Evolutionary conservation across 2,113 vertebrate genomes (phyloP).

Genomic region (Ageneiosus marmoratus): DNA sequence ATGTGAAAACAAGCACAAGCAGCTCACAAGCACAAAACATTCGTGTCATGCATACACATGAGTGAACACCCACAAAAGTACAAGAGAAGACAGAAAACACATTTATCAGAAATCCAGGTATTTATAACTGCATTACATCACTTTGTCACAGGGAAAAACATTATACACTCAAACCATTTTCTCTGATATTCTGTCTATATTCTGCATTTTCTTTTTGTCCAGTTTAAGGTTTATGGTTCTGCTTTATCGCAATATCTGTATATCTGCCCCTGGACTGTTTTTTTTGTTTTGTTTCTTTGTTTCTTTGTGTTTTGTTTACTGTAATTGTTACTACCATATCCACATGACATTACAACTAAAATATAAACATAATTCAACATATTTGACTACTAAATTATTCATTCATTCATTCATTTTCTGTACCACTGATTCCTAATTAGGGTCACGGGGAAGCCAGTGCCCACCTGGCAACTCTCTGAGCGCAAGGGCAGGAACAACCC

Average conservation of each 20-base stretch:
- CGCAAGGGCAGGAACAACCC: too few relatives aligned
- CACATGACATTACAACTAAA: neutral
- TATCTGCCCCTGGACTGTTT: neutral
- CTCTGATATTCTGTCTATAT: neutral
- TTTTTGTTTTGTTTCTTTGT: too few relatives aligned
- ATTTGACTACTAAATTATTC: neutral
- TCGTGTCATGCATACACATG: neutral
- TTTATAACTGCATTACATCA: neutral
- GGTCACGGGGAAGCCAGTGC: too few relatives aligned
- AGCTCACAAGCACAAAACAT: neutral
- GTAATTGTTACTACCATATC: too few relatives aligned
- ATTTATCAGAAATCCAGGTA: neutral
- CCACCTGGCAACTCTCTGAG: too few relatives aligned
- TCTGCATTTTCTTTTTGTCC: neutral
- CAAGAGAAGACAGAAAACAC: neutral
- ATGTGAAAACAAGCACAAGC: neutral
- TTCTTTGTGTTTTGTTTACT: neutral
- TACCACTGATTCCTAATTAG: too few relatives aligned
- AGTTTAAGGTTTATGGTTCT: neutral
- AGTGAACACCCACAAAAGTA: neutral
- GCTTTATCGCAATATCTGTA: neutral
- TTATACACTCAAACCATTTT: neutral
- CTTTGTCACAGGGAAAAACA: neutral
- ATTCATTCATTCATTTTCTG: too few relatives aligned
- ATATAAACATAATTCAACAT: neutral